phyloP scores from a whole-genome alignment of 2,113 vertebrate species.

The Ancistrus triradiatus region DNA sequence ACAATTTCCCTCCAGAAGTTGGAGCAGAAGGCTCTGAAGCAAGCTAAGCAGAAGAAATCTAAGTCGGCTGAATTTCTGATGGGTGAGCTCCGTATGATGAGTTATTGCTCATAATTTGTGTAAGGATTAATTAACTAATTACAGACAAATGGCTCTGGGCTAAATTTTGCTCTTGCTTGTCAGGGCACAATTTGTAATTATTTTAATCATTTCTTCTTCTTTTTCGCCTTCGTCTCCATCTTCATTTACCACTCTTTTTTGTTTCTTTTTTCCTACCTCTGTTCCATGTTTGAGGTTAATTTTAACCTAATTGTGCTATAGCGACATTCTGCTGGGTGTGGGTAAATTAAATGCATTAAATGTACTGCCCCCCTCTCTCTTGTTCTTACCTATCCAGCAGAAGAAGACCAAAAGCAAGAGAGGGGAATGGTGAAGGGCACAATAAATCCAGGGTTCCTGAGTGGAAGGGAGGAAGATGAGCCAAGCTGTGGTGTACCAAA shows the following conservation, averaged over 20 bases:
- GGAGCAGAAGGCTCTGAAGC: conserved; percentile 99
- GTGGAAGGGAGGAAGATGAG: conserved; percentile 25
- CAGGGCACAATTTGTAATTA: conserved; percentile 99
- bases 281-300: conserved; percentile 88
- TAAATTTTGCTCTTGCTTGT: conserved; percentile 99
- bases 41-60: conserved; percentile 99
- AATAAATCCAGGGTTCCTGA: conserved; percentile 77
- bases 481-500: conserved; percentile 4
- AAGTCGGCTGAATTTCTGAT: conserved; percentile 99
- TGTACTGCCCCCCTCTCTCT: conserved; percentile 49
- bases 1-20: conserved; percentile 99
- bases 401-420: conserved; percentile 62
- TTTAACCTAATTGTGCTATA: conserved; percentile 99
- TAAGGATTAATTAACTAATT: conserved; percentile 99
- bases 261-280: conserved; percentile 75
- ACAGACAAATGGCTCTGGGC: conserved; percentile 99
- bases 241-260: conserved; percentile 27
- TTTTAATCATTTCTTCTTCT: conserved; percentile 99
- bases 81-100: conserved; percentile 99
- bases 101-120: conserved; percentile 99
- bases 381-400: conserved; percentile 12
- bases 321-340: conserved; percentile 88
- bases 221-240: conserved; percentile 56
- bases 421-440: conserved; percentile 68
- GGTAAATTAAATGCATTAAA: conserved; percentile 76